Evolutionary conservation across 2,888 invertebrate species (phyloP).

Genomic region (Eurytoma californica): DNA sequence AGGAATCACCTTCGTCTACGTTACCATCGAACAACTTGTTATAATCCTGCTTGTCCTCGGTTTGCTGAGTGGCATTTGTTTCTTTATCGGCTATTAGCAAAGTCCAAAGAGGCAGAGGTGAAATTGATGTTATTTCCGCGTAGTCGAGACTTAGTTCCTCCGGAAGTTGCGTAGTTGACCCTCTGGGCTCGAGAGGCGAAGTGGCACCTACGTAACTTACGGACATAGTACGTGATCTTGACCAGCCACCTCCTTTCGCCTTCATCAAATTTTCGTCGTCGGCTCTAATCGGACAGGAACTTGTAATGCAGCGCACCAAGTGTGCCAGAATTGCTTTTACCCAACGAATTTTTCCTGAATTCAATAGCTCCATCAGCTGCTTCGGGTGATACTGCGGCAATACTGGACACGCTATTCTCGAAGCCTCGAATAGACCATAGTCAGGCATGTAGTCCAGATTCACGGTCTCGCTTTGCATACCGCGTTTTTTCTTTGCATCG

Average conservation of each 20-base stretch:
- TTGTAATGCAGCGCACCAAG: slow-evolving; percentile 86
- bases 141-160: slow-evolving; percentile 94
- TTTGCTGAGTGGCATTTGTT: slow-evolving; percentile 70
- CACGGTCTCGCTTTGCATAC: slow-evolving; percentile 74
- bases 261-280: slow-evolving; percentile 75
- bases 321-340: slow-evolving; percentile 99
- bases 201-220: slow-evolving; percentile 89
- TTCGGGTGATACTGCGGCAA: slow-evolving; percentile 99
- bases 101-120: slow-evolving; percentile 97
- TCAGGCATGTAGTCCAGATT: slow-evolving; percentile 91
- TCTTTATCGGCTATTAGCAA: slow-evolving; percentile 95
- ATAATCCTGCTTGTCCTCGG: slow-evolving; percentile 83
- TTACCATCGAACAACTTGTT: slow-evolving; percentile 92
- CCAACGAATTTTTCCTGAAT: slow-evolving; percentile 98
- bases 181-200: slow-evolving; percentile 86
- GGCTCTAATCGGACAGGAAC: slow-evolving; percentile 75
- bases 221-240: slow-evolving; percentile 91
- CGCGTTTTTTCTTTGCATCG: slow-evolving; percentile 81
- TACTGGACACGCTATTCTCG: slow-evolving; percentile 97
- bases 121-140: slow-evolving; percentile 97
- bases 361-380: slow-evolving; percentile 97
- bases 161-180: slow-evolving; percentile 87
- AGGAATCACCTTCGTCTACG: slow-evolving; percentile 85
- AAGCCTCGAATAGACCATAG: slow-evolving; percentile 97
- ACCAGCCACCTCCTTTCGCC: slow-evolving; percentile 85